Evolutionary conservation across 2,797 vertebrate species (phyloP).

Genomic region (Pangasius krempfi): DNA sequence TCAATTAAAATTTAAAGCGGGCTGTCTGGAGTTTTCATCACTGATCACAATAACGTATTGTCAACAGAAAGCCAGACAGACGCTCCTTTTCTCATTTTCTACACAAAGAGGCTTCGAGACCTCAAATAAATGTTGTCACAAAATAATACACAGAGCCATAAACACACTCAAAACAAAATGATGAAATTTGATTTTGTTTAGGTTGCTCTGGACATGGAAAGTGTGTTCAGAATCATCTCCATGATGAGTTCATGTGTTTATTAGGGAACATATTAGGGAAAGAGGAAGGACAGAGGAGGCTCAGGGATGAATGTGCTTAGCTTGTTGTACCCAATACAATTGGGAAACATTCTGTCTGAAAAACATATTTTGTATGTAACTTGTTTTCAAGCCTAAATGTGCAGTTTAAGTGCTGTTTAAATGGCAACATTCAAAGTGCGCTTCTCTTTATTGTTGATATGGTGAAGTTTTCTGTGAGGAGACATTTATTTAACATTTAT

Average conservation of each 20-base stretch:
- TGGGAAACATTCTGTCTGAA: background rate
- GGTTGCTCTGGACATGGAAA: background rate
- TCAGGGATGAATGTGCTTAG: background rate
- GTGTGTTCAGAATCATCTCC: background rate
- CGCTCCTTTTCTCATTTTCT: constrained; percentile 13
- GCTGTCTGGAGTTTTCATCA: constrained; percentile 47
- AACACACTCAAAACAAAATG: background rate
- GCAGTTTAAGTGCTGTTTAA: background rate
- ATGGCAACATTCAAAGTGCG: background rate
- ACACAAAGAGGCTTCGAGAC: background rate
- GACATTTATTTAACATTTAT: background rate
- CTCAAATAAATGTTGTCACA: background rate
- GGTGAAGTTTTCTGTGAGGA: background rate
- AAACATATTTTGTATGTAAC: background rate
- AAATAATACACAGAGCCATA: constrained; percentile 14
- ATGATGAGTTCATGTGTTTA: background rate
- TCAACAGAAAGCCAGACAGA: constrained; percentile 41
- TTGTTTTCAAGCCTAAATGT: background rate
- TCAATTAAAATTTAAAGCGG: constrained; percentile 60
- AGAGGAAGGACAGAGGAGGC: background rate
- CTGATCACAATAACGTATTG: constrained; percentile 38
- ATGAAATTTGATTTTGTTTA: background rate
- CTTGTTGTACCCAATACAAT: background rate
- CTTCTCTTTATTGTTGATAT: background rate
- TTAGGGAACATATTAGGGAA: background rate